Percentiles rank a stretch among this genome's conserved stretches.
Evolutionary conservation across 1,140 invertebrate species (phyloP).

Genomic region (Brachionus paranguensis): DNA sequence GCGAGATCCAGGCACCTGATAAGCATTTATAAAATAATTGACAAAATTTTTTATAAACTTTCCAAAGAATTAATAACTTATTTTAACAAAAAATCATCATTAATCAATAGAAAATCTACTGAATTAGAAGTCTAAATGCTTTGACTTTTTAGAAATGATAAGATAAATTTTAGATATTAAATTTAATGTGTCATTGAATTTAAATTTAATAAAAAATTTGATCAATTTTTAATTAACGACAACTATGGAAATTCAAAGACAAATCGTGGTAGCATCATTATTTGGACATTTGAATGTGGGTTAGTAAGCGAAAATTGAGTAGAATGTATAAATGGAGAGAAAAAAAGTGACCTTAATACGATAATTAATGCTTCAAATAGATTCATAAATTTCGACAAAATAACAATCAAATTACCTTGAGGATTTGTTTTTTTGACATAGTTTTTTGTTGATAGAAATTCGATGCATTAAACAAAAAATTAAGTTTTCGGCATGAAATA

Average conservation of each 20-base stretch:
- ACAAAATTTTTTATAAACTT: neutral
- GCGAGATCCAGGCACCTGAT: neutral
- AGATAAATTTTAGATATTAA: neutral
- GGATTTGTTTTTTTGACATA: neutral
- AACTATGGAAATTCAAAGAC: neutral
- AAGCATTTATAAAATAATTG: neutral
- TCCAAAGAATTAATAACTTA: neutral
- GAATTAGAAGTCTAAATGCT: neutral
- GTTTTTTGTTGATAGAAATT: neutral
- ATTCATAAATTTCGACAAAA: neutral
- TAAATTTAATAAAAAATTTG: neutral
- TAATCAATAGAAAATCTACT: no score
- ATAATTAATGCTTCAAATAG: neutral
- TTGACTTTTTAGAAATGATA: neutral
- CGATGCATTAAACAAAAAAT: neutral
- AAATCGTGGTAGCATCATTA: neutral
- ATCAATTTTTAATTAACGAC: neutral
- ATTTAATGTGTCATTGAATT: neutral
- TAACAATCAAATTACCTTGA: neutral
- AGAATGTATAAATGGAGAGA: neutral
- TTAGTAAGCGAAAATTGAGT: neutral
- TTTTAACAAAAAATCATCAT: no score
- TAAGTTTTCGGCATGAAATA: neutral
- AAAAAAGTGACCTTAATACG: neutral
- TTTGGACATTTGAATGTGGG: neutral